Evolutionary conservation across 2,797 vertebrate species (phyloP), one percentile per base, ranked within the genome.

Genomic region (Lepilemur ruficaudatus): DNA sequence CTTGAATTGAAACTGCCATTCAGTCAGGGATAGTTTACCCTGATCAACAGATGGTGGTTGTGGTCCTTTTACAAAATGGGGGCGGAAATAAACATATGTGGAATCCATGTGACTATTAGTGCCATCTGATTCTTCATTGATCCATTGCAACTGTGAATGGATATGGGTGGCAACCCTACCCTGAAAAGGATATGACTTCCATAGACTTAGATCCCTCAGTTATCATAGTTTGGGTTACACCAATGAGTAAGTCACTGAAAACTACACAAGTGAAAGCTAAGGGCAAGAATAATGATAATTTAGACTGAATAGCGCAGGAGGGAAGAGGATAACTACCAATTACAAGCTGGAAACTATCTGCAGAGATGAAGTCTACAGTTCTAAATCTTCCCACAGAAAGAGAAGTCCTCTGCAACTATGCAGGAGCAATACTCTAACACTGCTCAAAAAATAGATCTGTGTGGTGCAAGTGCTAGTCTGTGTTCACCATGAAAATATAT

Each of bases 261-360:
- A 11, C 6, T 59, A 43, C 22, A 0, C 1, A 67, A 63, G 28
- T 28, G 50, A 61, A 41, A 70, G 22, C 43, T 35, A 30, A 79
- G 59, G 12, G 12, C 35, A 57, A 78, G n/a, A 14, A 18, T 4
- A 61, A 50, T 22, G 14, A 18, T 6, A 70, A 59, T 41, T 41
- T 41, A 35, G 28, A 41, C 35, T n/a, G 18, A 48, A 48, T 4
- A 41, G 25, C 4, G 12, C 2, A 52, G 20, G 4, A 14, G 0
- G 0, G 5, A 3, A 25, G 28, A 85, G 18, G 32, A 13, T 4
- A 28, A 35, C 3, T 43, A 46, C 17, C 12, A 28, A 17, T 3
- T 84, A 28, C n/a, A 94, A 55, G 30, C 12, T 79, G 43, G 41
- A 79, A 18, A 75, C 32, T 6, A 32, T 57, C 38, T 17, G 11